These are phyloP conservation scores for Philonicus albiceps DNA, from an alignment of 2,888 invertebrate genomes.

Conservation along the genomic window DNA sequence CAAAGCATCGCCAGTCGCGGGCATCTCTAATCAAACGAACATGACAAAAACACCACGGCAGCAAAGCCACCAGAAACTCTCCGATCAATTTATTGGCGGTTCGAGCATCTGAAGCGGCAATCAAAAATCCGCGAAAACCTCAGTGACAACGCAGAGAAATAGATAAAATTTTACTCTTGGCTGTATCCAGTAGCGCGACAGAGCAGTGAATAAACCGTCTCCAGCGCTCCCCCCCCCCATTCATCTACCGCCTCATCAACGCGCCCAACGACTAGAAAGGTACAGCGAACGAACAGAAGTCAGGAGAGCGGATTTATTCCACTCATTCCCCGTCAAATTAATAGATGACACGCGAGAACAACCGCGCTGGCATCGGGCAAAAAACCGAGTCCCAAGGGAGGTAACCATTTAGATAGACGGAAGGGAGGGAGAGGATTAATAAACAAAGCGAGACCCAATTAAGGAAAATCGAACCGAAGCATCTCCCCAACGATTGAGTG, in stretches of 20 bases:
- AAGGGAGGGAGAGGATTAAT: not conserved
- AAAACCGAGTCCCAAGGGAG: not conserved
- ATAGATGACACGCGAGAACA: constrained; percentile 31
- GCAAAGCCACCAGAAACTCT: not conserved
- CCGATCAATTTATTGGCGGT: not conserved
- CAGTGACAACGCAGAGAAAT: not conserved
- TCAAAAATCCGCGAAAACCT: constrained; percentile 4
- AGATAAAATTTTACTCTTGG: not conserved
- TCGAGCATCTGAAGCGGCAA: not conserved
- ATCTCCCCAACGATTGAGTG: constrained; percentile 6
- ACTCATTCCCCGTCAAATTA: constrained; percentile 25
- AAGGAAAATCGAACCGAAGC: constrained; percentile 28
- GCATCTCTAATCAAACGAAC: not conserved
- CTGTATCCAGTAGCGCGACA: not conserved
- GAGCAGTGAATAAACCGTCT: not conserved
- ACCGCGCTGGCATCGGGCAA: not conserved
- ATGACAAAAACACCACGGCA: not conserved
- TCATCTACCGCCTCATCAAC: not conserved
- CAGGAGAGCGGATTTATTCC: not conserved
- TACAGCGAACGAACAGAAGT: not conserved
- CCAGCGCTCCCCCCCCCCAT: not conserved
- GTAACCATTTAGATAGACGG: not conserved
- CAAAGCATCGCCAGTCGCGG: not conserved
- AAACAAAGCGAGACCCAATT: constrained; percentile 37
- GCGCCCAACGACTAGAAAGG: not conserved